Evolutionary conservation across 2,888 invertebrate genomes (phyloP), one percentile per base, ranked within the genome.

Genomic region (Aspidapion aeneum): DNA sequence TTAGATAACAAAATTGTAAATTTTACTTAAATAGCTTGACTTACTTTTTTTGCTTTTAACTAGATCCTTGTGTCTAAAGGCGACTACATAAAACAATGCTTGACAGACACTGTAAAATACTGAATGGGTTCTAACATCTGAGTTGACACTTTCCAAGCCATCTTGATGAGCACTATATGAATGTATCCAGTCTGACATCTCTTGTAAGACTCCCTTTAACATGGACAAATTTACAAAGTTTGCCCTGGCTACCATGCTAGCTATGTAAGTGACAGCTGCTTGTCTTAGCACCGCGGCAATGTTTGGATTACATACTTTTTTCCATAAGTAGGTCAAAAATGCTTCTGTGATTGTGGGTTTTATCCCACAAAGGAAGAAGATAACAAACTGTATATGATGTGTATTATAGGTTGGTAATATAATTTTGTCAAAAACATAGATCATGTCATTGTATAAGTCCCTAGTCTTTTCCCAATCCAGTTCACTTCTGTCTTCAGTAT

Each of bases 31-130:
- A n/a, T n/a, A n/a, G n/a, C 18, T 5, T 52, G 7, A 83, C 85
- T 85, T 79, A 93, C 95, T 90, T 82, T 90, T 90, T 76, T 88
- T 88, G 71, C 83, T 86, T 62, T 84, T 84, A 54, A 94, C 87
- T 70, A 98, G 83, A 74, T 96, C 91, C 71, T 89, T 89, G 77
- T 94, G 91, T 65, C 95, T 87, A 77, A 96, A 97, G 0, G 93
- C 91, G 65, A 98, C 89, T 17, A 96, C 83, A 79, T 98, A 96
- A 81, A 98, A 97, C 55, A 97, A 82, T 0, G 94, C 89, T 79
- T 98, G 97, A 71, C 96, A 96, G 1, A 95, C 87, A 1, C 93
- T 88, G 77, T 96, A 96, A 81, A 98, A 98, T 0, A 96, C 90
- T 1, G 88, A 85, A 76, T 98, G 96, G 0, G 89, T 86, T 71